Evolutionary conservation across 2,113 vertebrate genomes (phyloP).

Genomic region (Ctenodactylus gundi): DNA sequence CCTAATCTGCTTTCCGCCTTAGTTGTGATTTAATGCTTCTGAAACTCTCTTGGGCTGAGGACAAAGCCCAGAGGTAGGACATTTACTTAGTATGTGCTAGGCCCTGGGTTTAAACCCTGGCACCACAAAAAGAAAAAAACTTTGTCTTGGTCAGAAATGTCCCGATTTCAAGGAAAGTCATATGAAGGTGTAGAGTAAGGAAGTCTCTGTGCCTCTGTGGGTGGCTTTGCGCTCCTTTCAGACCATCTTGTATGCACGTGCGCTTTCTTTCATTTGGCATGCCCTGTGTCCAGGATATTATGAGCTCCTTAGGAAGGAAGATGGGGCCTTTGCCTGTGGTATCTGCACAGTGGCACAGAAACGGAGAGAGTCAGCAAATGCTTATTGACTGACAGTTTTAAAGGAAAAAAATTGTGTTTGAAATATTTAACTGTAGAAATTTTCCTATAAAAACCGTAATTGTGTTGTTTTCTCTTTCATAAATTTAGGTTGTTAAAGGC

Average conservation of each 20-base stretch:
- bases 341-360: background rate
- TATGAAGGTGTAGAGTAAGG: background rate
- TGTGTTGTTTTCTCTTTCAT: conserved; percentile 49
- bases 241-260: background rate
- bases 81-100: background rate
- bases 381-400: background rate
- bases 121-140: background rate
- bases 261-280: background rate
- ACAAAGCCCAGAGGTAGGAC: background rate
- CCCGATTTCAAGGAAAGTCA: background rate
- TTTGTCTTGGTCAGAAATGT: background rate
- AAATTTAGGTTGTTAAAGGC: conserved; percentile 95
- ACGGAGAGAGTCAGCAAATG: background rate
- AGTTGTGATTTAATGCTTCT: background rate
- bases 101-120: background rate
- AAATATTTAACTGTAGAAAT: conserved; percentile 40
- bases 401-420: conserved; percentile 1
- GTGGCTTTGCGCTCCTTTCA: too few relatives aligned
- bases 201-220: background rate
- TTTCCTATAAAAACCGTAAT: conserved; percentile 41
- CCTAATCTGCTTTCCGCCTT: background rate
- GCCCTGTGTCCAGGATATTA: background rate
- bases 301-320: background rate
- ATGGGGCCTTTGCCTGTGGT: background rate
- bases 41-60: background rate